phyloP scores from a whole-genome alignment of 2,797 vertebrate genomes.

The Acrossocheilus fasciatus region DNA sequence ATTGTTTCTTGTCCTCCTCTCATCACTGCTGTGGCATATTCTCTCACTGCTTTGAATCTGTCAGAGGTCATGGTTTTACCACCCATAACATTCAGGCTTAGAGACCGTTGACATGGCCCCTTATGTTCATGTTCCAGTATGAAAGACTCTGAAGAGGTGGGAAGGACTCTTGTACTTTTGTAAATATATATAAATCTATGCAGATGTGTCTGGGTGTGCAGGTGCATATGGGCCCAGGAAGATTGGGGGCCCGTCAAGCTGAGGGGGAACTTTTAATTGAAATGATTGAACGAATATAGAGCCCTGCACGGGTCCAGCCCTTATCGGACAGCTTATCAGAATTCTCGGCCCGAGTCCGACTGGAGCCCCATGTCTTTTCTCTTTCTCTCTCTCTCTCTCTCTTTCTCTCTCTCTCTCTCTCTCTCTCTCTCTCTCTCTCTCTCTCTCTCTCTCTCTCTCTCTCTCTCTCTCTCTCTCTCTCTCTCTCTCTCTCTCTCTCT shows the following conservation, averaged over 20 bases:
- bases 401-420: no score
- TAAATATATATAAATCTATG: background rate
- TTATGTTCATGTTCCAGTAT: slow-evolving; percentile 5
- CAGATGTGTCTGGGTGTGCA: background rate
- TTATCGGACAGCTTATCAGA: background rate
- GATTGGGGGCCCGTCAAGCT: no score
- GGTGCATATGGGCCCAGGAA: background rate
- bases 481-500: no score
- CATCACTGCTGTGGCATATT: background rate
- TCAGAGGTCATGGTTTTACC: slow-evolving; percentile 64
- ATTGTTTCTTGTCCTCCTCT: slow-evolving; percentile 15
- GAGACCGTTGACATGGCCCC: background rate
- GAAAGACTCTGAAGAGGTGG: background rate
- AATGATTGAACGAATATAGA: background rate
- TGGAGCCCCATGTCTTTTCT: no score
- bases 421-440: no score
- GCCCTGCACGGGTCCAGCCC: no score
- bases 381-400: no score
- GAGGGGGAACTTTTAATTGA: background rate
- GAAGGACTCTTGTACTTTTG: background rate
- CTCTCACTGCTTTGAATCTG: slow-evolving; percentile 45
- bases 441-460: no score
- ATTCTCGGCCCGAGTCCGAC: background rate
- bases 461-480: no score
- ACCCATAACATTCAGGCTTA: slow-evolving; percentile 63